Percentiles rank a stretch among this genome's conserved stretches.
Evolutionary conservation across 1,140 invertebrate species (phyloP).

Genomic region (Drosophila miranda): DNA sequence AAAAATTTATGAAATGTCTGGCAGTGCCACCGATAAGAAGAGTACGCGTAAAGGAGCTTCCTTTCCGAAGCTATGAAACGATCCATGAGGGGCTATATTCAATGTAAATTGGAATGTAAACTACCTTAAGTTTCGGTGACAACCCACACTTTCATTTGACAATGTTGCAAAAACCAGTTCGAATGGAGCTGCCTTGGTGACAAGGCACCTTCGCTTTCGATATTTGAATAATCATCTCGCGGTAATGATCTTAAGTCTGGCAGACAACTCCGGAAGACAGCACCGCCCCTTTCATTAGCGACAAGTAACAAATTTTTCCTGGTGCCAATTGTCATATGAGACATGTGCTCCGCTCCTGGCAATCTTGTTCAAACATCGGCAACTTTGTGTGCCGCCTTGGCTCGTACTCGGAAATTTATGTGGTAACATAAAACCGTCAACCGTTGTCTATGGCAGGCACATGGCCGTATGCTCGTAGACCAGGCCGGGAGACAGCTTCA

Average conservation of each 20-base stretch:
- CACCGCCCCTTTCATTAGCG: neutral
- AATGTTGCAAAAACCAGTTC: neutral
- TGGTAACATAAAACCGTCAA: conserved; percentile 45
- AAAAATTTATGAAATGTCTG: too few species aligned
- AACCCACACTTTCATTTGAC: too few species aligned
- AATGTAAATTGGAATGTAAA: too few species aligned
- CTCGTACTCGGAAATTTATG: conserved; percentile 36
- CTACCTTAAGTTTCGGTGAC: too few species aligned
- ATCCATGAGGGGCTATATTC: too few species aligned
- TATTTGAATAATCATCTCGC: conserved; percentile 18
- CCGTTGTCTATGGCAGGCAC: conserved; percentile 27
- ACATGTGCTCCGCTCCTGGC: neutral
- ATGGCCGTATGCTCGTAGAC: neutral
- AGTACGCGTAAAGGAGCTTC: neutral
- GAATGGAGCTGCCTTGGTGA: neutral
- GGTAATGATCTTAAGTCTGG: conserved; percentile 34
- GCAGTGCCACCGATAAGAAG: too few species aligned
- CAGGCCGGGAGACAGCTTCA: conserved; percentile 15
- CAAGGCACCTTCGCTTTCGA: conserved; percentile 24
- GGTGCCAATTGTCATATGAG: conserved; percentile 16
- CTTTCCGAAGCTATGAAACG: too few species aligned
- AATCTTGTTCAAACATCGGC: conserved; percentile 37
- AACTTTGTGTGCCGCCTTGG: conserved; percentile 18
- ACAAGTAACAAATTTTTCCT: conserved; percentile 27
- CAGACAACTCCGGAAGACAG: conserved; percentile 41